Evolutionary conservation across 2,113 vertebrate species (phyloP).

Genomic region (Anas platyrhynchos): DNA sequence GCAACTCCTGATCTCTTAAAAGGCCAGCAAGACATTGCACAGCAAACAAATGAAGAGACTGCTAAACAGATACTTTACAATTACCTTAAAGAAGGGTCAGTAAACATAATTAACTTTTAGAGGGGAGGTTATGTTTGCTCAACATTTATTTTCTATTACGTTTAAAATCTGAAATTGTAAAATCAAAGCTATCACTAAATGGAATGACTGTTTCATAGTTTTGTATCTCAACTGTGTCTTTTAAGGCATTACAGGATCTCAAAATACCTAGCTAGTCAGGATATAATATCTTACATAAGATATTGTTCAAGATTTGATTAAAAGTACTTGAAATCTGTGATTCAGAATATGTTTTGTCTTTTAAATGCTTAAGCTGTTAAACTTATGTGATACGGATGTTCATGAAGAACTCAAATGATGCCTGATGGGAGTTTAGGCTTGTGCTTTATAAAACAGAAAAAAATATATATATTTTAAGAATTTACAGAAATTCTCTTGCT

Average conservation of each 20-base stretch:
- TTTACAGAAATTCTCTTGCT: neutral
- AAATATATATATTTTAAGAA: neutral
- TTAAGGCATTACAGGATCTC: neutral
- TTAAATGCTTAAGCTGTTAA: neutral
- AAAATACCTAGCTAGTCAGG: neutral
- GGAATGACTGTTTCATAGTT: neutral
- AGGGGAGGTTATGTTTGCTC: neutral
- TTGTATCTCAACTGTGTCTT: neutral
- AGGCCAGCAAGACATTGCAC: slow-evolving; percentile 92
- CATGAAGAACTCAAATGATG: neutral
- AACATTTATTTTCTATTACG: neutral
- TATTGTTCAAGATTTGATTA: neutral
- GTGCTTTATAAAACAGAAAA: neutral
- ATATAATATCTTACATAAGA: neutral
- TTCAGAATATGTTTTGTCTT: neutral
- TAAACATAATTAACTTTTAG: slow-evolving; percentile 10
- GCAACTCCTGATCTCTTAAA: slow-evolving; percentile 95
- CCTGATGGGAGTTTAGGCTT: neutral
- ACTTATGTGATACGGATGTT: neutral
- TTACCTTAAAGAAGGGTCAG: slow-evolving; percentile 97
- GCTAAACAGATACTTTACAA: slow-evolving; percentile 97
- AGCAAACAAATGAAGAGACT: slow-evolving; percentile 94
- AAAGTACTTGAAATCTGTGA: neutral
- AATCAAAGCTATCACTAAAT: neutral
- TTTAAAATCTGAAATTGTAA: neutral